These are phyloP conservation scores for Eupithecia abbreviata DNA, from an alignment of 2,888 invertebrate genomes.

Conservation along the genomic window DNA sequence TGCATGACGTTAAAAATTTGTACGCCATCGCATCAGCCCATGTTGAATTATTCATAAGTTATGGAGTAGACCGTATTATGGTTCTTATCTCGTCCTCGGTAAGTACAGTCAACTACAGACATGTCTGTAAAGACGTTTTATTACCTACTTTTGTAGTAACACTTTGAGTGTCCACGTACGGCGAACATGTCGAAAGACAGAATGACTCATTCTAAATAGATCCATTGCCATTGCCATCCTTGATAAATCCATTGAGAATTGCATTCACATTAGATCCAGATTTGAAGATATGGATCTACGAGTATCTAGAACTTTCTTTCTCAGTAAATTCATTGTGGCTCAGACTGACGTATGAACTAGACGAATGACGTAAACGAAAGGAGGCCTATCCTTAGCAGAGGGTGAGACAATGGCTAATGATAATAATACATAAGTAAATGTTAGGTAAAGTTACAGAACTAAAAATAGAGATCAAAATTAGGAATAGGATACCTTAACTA, in stretches of 20 bases:
- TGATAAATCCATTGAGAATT: too few relatives aligned
- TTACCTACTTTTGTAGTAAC: not conserved
- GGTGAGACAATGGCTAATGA: too few relatives aligned
- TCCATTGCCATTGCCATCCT: too few relatives aligned
- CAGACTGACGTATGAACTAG: not conserved
- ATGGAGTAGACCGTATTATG: constrained; percentile 64
- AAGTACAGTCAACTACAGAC: constrained; percentile 38
- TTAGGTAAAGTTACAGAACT: too few relatives aligned
- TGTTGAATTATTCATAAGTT: constrained; percentile 74
- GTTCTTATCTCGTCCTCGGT: constrained; percentile 36
- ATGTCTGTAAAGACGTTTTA: not conserved
- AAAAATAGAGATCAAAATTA: too few relatives aligned
- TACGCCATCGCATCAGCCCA: constrained; percentile 48
- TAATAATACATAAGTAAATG: too few relatives aligned
- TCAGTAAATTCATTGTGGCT: too few relatives aligned
- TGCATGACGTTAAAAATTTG: constrained; percentile 62
- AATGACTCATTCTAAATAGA: not conserved
- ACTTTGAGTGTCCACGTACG: not conserved
- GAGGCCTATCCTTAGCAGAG: not conserved
- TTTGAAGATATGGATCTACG: too few relatives aligned
- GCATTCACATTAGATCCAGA: too few relatives aligned
- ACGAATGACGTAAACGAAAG: not conserved
- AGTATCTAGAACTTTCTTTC: too few relatives aligned
- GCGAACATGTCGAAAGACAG: not conserved
- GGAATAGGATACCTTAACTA: too few relatives aligned